Base-by-base conservation (phyloP, 2,888 invertebrate genomes). In the Panzeria rudis region DNA sequence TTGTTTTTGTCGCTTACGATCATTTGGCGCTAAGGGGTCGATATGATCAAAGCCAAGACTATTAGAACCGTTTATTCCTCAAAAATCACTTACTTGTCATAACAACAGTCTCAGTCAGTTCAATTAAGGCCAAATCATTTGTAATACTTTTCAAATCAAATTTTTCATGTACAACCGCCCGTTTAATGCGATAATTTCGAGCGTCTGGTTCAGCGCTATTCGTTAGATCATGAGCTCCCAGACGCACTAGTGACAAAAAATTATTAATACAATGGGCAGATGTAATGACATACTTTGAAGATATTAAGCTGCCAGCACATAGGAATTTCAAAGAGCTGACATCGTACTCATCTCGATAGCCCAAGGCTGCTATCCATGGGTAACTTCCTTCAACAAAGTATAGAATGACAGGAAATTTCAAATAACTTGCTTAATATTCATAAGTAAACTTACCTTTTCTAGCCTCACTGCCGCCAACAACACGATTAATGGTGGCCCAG, bases 321-420 rank as follows among this genome's bases (percentile, higher is more conserved):
- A 95, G 95, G 90, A 95, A 96, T 54, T 90, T 89, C 0, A 92
- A 1, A 0, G 78, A 23, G 61, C 91, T 95, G 0, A 93, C 92
- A 73, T 89, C 89, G 17, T 87, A 86, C 0, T 93, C 93, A 59
- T 90, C 89, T 5, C 85, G 87, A 83, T 96, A 93, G 89, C 95
- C 96, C 86, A 97, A 95, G 11, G 96, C 96, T 1, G 96, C 96
- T 94, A 97, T 95, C 97, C 97, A 97, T 0, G 97, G 97, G 95
- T 96, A 96, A 62, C 95, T 93, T 29, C 96, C 96, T 77, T 83
- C 4, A 71, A 62, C 3, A 56, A 23, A 68, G 5, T 41, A 54
- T 35, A 1, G 8, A 20, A 35, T 0, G 35, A 38, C 11, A 3
- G 32, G 1, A 66, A 41, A 25, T 47, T 20, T 66, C 0, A 11